Base-by-base conservation (phyloP, 2,888 invertebrate species). In the Odontomyia ornata region DNA sequence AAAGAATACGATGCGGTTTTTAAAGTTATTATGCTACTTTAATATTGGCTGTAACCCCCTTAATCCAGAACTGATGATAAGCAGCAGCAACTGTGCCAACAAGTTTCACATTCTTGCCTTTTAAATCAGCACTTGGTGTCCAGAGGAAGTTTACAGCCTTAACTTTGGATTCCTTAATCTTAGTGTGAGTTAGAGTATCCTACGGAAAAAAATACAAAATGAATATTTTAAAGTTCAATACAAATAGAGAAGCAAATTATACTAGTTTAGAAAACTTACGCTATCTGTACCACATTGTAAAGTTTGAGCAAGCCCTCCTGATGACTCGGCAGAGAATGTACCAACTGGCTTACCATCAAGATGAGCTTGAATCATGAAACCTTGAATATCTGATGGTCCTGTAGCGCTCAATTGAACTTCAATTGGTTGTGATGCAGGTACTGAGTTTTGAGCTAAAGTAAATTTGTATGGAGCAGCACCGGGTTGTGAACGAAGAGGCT, bases 61-160 rank as follows among this genome's bases (percentile, higher is more conserved):
- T 89, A 1, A 91, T 91, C 93, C 93, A 93, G 87, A 91, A 93
- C 15, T 89, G 89, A 7, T 89, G 91, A n/a, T 92, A 92, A 83
- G 91, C 90, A 83, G 89, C 86, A 43, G 91, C 93, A 76, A 93
- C 89, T 47, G 93, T 93, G 18, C 89, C 91, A 83, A 92, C 91
- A 85, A 93, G 90, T 82, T 89, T 89, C 79, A 91, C 89, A 80
- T 89, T 89, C 43, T 73, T 73, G 79, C 89, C 91, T 82, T 89
- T 90, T 81, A 91, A 87, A 77, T 86, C 88, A 62, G 88, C 86
- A 52, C 93, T 92, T 11, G 93, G 89, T 76, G 89, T 89, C 93
- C 93, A 93, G n/a, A 88, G 89, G 80, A 90, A 88, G 60, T 28
- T 57, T 18, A 73, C 73, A 1, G 28, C 7, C 80, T 89, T 90